These are phyloP conservation scores for Sturmia bella DNA, from an alignment of 2,888 invertebrate species.

Conservation along the genomic window DNA sequence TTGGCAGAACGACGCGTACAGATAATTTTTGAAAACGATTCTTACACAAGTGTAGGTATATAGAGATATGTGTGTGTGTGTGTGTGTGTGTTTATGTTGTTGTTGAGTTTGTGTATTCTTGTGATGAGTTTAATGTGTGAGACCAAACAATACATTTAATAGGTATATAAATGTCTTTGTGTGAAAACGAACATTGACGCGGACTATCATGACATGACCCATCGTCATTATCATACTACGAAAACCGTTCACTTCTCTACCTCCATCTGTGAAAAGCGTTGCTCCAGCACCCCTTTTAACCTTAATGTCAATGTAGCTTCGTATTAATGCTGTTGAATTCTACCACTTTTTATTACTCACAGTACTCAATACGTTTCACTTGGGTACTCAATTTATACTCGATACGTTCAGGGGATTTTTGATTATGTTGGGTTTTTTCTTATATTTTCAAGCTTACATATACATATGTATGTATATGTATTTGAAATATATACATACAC, in stretches of 20 bases:
- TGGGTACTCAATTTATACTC: too few relatives aligned
- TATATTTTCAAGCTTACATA: too few relatives aligned
- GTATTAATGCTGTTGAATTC: too few relatives aligned
- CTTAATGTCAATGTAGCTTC: slow-evolving; percentile 51
- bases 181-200: slow-evolving; percentile 41
- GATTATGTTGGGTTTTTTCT: too few relatives aligned
- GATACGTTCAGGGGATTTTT: too few relatives aligned
- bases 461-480: not conserved
- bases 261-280: not conserved
- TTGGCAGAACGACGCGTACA: slow-evolving; percentile 60
- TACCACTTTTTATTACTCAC: too few relatives aligned
- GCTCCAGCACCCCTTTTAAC: slow-evolving; percentile 60
- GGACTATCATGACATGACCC: slow-evolving; percentile 69
- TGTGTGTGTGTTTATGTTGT: slow-evolving; percentile 35
- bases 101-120: not conserved
- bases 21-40: slow-evolving; percentile 39
- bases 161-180: slow-evolving; percentile 1
- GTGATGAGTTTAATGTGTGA: slow-evolving; percentile 58
- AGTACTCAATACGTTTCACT: too few relatives aligned
- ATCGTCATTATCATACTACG: slow-evolving; percentile 62
- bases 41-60: slow-evolving; percentile 14
- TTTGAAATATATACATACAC: too few relatives aligned
- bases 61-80: slow-evolving; percentile 12
- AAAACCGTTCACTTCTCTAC: slow-evolving; percentile 12
- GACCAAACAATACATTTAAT: slow-evolving; percentile 63